Evolutionary conservation across 2,888 invertebrate genomes (phyloP), one percentile per base, ranked within the genome.

Genomic region (Aphodius sticticus): DNA sequence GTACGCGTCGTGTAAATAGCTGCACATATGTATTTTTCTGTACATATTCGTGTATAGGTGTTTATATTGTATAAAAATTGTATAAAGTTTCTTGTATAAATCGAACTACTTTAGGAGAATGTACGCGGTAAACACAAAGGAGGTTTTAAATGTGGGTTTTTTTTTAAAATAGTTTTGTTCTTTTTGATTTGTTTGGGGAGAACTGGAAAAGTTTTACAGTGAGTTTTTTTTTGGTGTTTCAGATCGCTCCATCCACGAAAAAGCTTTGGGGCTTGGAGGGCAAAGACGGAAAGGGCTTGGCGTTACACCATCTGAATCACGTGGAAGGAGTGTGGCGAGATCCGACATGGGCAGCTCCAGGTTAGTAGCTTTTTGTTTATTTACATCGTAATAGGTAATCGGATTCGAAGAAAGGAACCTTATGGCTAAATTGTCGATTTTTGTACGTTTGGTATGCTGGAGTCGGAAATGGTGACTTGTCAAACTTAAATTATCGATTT

Each of bases 211-310:
- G 53, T 77, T 38, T 76, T 76, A 53, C 12, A 9, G 53, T 53
- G 53, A 9, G 12, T 74, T 26, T 74, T 35, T 36, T 35, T 14
- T 35, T 74, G 3, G 3, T 26, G n/a, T 80, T 81, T 79, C 92
- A 97, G 97, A 96, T 97, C 91, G 96, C 96, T 91, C 96, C 97
- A 89, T 95, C 97, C 90, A 96, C 97, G 89, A 97, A 97, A 91
- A 97, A 97, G 91, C 91, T 97, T 89, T 97, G 97, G 97, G 93
- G 93, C 86, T 91, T 93, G 83, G 96, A 95, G 91, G 95, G 94
- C 88, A 96, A 96, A 89, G 94, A 96, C 84, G 93, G 93, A 90
- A 92, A 93, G 86, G 91, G 93, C 83, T 92, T 89, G 92, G 94
- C 91, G 89, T 94, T 91, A 91, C 74, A 74, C 37, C 96, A 89